phyloP scores from a whole-genome alignment of 1,140 invertebrate species.

The Scaptomyza graminum region DNA sequence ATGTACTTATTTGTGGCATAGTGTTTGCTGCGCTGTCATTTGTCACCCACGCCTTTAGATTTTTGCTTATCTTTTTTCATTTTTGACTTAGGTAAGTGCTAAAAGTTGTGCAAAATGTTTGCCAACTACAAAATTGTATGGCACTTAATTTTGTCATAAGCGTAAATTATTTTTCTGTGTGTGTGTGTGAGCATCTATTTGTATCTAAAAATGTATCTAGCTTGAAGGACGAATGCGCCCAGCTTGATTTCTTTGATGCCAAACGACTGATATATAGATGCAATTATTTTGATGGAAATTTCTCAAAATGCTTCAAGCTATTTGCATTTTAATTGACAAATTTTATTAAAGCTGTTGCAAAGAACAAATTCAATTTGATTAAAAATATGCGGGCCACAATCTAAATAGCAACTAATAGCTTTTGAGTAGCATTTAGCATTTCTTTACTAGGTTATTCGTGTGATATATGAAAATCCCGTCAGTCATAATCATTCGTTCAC shows the following conservation, averaged over 20 bases:
- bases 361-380: conserved; percentile 2
- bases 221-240: conserved; percentile 60
- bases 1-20: conserved; percentile 22
- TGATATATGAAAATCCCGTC: not conserved
- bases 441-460: no score
- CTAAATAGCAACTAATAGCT: not conserved
- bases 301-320: conserved; percentile 45
- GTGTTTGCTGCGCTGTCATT: conserved; percentile 31
- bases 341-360: conserved; percentile 23
- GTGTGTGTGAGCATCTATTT: not conserved
- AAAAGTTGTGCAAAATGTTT: conserved; percentile 72
- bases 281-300: conserved; percentile 71
- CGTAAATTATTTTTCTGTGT: conserved; percentile 54
- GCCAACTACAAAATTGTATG: conserved; percentile 70
- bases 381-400: not conserved
- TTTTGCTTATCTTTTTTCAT: conserved; percentile 10
- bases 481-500: no score
- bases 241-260: conserved; percentile 61
- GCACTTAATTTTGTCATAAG: conserved; percentile 78
- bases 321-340: conserved; percentile 53
- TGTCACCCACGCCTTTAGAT: conserved; percentile 67
- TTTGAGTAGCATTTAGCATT: no score
- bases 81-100: conserved; percentile 50
- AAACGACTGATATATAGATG: conserved; percentile 53
- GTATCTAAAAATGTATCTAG: conserved; percentile 47